Evolutionary conservation across 2,797 vertebrate species (phyloP).

Genomic region (Choloepus didactylus): DNA sequence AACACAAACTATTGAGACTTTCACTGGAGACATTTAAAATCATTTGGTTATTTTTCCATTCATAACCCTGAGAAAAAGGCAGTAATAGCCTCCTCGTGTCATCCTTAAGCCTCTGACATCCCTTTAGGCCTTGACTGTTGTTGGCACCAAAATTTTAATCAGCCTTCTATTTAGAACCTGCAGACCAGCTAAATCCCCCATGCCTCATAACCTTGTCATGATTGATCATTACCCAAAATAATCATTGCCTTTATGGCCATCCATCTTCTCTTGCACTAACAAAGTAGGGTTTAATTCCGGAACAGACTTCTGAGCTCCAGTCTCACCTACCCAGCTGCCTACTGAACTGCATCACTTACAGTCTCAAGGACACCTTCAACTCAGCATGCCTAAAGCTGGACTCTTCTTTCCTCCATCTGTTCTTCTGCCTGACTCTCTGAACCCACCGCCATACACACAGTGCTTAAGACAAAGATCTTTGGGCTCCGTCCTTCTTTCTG

Average conservation of each 20-base stretch:
- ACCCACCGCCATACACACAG: neutral
- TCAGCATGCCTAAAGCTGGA: neutral
- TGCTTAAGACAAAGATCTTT: neutral
- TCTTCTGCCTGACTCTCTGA: neutral
- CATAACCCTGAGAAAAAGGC: neutral
- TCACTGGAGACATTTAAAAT: slow-evolving; percentile 12
- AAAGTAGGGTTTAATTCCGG: neutral
- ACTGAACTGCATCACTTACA: neutral
- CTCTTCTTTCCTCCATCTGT: neutral
- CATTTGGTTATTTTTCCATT: slow-evolving; percentile 40
- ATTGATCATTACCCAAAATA: slow-evolving; percentile 41
- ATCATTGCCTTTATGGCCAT: neutral
- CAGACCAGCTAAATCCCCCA: slow-evolving; percentile 38
- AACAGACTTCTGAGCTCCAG: neutral
- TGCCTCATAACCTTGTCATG: neutral
- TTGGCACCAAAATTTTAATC: slow-evolving; percentile 53
- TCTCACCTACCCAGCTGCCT: neutral
- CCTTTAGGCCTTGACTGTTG: neutral
- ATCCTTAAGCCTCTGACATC: neutral
- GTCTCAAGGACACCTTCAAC: neutral
- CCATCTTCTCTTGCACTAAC: neutral
- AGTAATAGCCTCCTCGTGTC: neutral
- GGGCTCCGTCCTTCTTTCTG: neutral
- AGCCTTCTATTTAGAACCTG: slow-evolving; percentile 51
- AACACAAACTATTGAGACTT: neutral